Evolutionary conservation across 2,797 vertebrate genomes (phyloP).

Genomic region (Scleropages formosus): DNA sequence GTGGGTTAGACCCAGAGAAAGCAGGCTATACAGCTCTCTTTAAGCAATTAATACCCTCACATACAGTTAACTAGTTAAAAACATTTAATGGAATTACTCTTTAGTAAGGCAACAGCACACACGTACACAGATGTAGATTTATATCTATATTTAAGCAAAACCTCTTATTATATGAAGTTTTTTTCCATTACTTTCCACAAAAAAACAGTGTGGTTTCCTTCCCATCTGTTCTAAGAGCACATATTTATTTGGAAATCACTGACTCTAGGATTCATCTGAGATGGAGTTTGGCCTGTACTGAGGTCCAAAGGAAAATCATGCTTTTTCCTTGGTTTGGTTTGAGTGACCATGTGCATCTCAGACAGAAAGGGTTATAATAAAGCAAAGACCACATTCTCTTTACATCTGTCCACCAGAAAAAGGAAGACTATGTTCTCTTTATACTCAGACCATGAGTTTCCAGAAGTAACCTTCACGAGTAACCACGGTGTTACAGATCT

Average conservation of each 20-base stretch:
- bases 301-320: not conserved
- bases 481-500: not conserved
- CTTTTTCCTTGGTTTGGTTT: not conserved
- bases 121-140: not conserved
- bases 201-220: not conserved
- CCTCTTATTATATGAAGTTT: not conserved
- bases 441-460: not conserved
- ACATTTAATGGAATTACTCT: not conserved
- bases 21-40: not conserved
- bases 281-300: not conserved
- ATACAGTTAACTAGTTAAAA: too few relatives aligned
- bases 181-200: not conserved
- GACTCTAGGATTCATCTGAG: not conserved
- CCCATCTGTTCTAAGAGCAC: not conserved
- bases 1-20: not conserved
- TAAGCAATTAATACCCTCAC: not conserved
- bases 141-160: not conserved
- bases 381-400: not conserved
- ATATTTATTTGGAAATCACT: not conserved
- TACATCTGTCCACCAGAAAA: not conserved
- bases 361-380: not conserved
- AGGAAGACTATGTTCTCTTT: not conserved
- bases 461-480: not conserved
- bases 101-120: not conserved
- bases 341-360: not conserved